Evolutionary conservation across 2,113 vertebrate genomes (phyloP).

Genomic region (Phaethornis superciliosus): DNA sequence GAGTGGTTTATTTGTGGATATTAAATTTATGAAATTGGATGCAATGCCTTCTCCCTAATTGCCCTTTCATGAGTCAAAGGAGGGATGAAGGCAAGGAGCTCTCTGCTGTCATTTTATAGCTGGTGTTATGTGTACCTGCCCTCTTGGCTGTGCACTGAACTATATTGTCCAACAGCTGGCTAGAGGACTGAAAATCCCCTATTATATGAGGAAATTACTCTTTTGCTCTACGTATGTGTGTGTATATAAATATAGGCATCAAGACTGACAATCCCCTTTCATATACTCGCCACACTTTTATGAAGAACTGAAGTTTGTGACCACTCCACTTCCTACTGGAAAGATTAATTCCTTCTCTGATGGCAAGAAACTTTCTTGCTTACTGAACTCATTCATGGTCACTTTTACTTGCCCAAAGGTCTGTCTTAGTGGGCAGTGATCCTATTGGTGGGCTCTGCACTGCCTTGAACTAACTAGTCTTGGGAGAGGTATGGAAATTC

Average conservation of each 20-base stretch:
- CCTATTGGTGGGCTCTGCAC: not conserved
- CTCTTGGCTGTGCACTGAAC: not conserved
- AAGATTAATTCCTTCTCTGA: not conserved
- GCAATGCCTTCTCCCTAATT: conserved; percentile 22
- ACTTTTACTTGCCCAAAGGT: not conserved
- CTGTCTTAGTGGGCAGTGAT: not conserved
- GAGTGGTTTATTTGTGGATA: conserved; percentile 15
- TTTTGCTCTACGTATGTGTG: not conserved
- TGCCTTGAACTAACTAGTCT: not conserved
- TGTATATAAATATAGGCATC: not conserved
- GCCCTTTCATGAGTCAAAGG: not conserved
- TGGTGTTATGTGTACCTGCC: not conserved
- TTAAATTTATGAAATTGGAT: conserved; percentile 31
- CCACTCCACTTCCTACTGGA: not conserved
- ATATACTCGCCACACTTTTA: not conserved
- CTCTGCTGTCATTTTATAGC: not conserved
- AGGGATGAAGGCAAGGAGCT: not conserved
- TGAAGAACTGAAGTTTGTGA: not conserved
- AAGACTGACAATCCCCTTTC: not conserved
- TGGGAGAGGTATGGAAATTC: not conserved
- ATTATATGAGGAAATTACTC: not conserved
- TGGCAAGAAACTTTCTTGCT: not conserved
- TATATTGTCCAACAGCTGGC: not conserved
- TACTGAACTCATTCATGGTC: not conserved
- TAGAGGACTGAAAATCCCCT: not conserved